Evolutionary conservation across 2,113 vertebrate genomes (phyloP).

Genomic region (Peromyscus californicus): DNA sequence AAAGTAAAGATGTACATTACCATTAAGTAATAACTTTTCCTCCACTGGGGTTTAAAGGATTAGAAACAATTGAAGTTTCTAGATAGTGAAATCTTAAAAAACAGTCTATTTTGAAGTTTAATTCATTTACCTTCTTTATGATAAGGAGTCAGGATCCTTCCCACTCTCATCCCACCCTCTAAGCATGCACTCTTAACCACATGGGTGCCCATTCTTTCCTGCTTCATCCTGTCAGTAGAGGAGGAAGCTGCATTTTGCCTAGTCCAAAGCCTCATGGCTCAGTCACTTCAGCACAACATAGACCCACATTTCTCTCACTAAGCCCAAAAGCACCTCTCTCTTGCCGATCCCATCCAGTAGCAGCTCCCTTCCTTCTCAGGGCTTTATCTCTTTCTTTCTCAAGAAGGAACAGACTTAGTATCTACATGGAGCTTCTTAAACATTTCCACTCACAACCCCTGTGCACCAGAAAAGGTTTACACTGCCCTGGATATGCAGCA

Average conservation of each 20-base stretch:
- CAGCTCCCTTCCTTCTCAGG: neutral
- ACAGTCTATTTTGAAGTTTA: neutral
- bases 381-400: neutral
- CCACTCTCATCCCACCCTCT: neutral
- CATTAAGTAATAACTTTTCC: conserved; percentile 19
- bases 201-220: neutral
- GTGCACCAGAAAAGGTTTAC: neutral
- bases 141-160: neutral
- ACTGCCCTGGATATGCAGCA: neutral
- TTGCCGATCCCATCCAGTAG: neutral
- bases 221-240: neutral
- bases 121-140: neutral
- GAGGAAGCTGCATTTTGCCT: neutral
- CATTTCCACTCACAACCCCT: neutral
- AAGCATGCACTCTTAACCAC: neutral
- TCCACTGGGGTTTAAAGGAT: conserved; percentile 13
- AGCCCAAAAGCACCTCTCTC: neutral
- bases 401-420: neutral
- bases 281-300: neutral
- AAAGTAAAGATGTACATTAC: conserved; percentile 22
- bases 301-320: neutral
- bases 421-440: neutral
- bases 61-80: conserved; percentile 45
- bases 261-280: neutral
- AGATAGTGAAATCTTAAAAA: neutral